Percentiles rank a stretch among this genome's conserved stretches.
Evolutionary conservation across 2,888 invertebrate genomes (phyloP).

Genomic region (Melitaea athalia): DNA sequence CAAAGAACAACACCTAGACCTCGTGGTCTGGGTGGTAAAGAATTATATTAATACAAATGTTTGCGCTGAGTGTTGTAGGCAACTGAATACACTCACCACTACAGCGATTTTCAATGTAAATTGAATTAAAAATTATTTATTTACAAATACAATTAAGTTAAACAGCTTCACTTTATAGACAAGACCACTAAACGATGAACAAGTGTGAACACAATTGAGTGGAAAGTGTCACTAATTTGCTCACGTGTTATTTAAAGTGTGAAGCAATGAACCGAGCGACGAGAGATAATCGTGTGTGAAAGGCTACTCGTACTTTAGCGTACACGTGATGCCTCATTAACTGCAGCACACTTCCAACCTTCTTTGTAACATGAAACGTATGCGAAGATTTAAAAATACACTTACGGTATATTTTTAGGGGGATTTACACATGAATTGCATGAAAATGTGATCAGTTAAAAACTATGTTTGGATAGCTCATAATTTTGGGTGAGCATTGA

Average conservation of each 20-base stretch:
- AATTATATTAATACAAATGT: too few relatives aligned
- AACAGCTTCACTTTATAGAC: not conserved
- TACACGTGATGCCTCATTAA: conserved; percentile 9
- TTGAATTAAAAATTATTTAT: not conserved
- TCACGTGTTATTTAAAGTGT: conserved; percentile 42
- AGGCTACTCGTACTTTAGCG: conserved; percentile 9
- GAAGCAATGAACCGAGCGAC: conserved; percentile 51
- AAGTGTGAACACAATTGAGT: conserved; percentile 8
- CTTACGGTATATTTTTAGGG: not conserved
- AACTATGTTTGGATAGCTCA: not conserved
- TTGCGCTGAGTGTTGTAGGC: too few relatives aligned
- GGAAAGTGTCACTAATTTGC: conserved; percentile 6
- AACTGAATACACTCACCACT: too few relatives aligned
- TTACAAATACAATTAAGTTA: not conserved
- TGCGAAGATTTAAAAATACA: not conserved
- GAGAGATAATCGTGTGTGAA: conserved; percentile 51
- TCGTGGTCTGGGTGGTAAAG: too few relatives aligned
- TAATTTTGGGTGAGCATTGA: too few relatives aligned
- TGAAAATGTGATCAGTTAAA: not conserved
- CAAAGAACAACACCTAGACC: too few relatives aligned
- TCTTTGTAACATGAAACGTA: conserved; percentile 3
- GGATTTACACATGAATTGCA: not conserved
- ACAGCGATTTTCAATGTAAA: too few relatives aligned
- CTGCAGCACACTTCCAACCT: not conserved
- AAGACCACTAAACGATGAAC: not conserved